phyloP scores from a whole-genome alignment of 2,888 invertebrate genomes.

The Diaperis boleti region DNA sequence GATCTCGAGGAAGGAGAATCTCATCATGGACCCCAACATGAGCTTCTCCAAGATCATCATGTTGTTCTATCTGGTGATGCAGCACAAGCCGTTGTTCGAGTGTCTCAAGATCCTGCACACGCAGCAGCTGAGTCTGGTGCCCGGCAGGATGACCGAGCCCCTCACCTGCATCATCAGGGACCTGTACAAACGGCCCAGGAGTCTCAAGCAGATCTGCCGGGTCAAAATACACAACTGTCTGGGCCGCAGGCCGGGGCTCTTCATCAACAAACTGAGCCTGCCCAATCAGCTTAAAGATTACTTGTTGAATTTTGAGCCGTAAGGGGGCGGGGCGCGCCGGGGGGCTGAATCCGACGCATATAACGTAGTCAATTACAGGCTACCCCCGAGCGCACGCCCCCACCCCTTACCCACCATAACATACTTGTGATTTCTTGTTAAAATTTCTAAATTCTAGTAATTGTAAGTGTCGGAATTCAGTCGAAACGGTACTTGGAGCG shows the following conservation, averaged over 20 bases:
- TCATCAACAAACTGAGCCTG: slow-evolving; percentile 75
- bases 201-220: slow-evolving; percentile 79
- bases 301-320: slow-evolving; percentile 75
- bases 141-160: slow-evolving; percentile 73
- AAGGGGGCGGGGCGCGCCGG: slow-evolving; percentile 45
- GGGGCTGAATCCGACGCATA: too few species aligned
- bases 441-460: slow-evolving; percentile 43
- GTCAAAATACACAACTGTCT: slow-evolving; percentile 78
- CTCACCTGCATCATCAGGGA: slow-evolving; percentile 74
- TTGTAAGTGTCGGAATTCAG: slow-evolving; percentile 36
- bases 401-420: slow-evolving; percentile 23
- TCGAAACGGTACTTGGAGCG: slow-evolving; percentile 20
- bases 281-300: slow-evolving; percentile 78
- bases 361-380: slow-evolving; percentile 21
- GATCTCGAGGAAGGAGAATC: slow-evolving; percentile 75
- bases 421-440: slow-evolving; percentile 45
- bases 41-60: slow-evolving; percentile 76
- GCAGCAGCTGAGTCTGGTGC: slow-evolving; percentile 74
- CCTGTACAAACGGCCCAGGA: slow-evolving; percentile 75
- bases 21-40: slow-evolving; percentile 73
- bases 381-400: slow-evolving; percentile 4
- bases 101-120: slow-evolving; percentile 77
- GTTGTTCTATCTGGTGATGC: slow-evolving; percentile 76
- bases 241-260: slow-evolving; percentile 73
- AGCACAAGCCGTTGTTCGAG: slow-evolving; percentile 75